Conservation (phyloP, 37 sponge, comb jelly and placozoan species). For the Chondrosia reniformis region DNA sequence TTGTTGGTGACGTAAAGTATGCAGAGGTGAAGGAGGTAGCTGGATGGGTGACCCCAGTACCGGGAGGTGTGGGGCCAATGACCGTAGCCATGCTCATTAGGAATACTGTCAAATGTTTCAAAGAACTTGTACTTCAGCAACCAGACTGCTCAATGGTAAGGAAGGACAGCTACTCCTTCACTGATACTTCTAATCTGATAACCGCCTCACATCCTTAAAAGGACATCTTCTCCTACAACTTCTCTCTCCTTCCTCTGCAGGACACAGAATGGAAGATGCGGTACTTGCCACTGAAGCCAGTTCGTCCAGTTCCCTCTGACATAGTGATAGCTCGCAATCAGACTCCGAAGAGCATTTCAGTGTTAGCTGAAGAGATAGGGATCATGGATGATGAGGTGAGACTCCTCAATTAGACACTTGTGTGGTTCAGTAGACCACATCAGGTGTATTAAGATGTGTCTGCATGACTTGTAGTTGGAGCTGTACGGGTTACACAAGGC, state of each 20-base stretch:
- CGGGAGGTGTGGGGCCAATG: slow-evolving; percentile 99
- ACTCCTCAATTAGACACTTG: no score
- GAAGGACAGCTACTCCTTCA: background rate
- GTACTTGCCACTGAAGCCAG: slow-evolving; percentile 62
- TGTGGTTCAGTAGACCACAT: no score
- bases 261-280: slow-evolving; percentile 58
- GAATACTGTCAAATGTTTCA: slow-evolving; percentile 79
- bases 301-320: slow-evolving; percentile 86
- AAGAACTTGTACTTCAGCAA: background rate
- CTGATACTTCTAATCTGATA: background rate
- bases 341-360: slow-evolving; percentile 71
- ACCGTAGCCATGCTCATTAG: slow-evolving; percentile 97
- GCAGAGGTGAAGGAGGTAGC: slow-evolving; percentile 61
- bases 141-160: no score
- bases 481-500: slow-evolving; percentile 86
- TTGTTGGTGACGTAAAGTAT: slow-evolving; percentile 96
- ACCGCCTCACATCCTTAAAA: slow-evolving; percentile 10
- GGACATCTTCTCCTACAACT: no score
- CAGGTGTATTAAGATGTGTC: no score
- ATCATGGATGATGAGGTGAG: slow-evolving; percentile 73
- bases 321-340: slow-evolving; percentile 81
- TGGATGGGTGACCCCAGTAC: slow-evolving; percentile 93
- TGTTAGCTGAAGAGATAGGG: slow-evolving; percentile 84
- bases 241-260: slow-evolving; percentile 2
- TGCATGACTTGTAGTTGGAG: slow-evolving; percentile 81